Evolutionary conservation across 2,888 invertebrate species (phyloP).

Genomic region (Drosophila borborema): DNA sequence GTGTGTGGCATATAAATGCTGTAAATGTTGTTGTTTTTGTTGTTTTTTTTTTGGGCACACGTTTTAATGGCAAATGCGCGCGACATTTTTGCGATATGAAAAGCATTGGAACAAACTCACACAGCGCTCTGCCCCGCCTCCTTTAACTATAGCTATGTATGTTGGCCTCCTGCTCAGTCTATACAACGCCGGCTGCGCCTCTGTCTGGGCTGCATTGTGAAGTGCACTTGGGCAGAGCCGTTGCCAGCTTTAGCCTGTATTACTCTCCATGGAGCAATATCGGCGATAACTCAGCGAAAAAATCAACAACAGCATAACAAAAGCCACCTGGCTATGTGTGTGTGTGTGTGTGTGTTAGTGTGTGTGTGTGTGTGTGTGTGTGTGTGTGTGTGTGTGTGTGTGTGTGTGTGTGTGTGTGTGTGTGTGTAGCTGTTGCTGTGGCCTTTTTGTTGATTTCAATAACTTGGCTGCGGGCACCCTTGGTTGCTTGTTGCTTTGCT

Average conservation of each 20-base stretch:
- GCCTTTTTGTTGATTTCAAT: conserved; percentile 81
- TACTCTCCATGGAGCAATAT: conserved; percentile 78
- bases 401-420: conserved; percentile 14
- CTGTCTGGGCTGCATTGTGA: conserved; percentile 43
- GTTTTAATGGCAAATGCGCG: conserved; percentile 74
- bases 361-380: conserved; percentile 15
- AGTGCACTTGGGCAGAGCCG: conserved; percentile 52
- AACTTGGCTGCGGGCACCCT: conserved; percentile 47
- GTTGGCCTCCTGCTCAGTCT: neutral
- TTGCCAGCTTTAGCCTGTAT: conserved; percentile 45
- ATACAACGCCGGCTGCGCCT: neutral
- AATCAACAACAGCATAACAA: conserved; percentile 39
- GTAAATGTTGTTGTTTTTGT: conserved; percentile 34
- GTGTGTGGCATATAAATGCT: conserved; percentile 47
- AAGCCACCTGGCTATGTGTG: conserved; percentile 36
- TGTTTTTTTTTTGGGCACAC: conserved; percentile 35
- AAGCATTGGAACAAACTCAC: conserved; percentile 20
- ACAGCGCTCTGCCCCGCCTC: neutral
- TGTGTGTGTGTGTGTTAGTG: conserved; percentile 26
- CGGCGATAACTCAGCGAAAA: conserved; percentile 70
- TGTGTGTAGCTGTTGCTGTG: conserved; percentile 22
- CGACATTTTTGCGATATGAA: conserved; percentile 64
- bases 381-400: conserved; percentile 30
- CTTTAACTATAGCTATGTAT: neutral
- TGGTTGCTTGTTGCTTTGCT: conserved; percentile 15